Conservation (phyloP, 2,888 invertebrate genomes). For the Digitonthophagus gazella region DNA sequence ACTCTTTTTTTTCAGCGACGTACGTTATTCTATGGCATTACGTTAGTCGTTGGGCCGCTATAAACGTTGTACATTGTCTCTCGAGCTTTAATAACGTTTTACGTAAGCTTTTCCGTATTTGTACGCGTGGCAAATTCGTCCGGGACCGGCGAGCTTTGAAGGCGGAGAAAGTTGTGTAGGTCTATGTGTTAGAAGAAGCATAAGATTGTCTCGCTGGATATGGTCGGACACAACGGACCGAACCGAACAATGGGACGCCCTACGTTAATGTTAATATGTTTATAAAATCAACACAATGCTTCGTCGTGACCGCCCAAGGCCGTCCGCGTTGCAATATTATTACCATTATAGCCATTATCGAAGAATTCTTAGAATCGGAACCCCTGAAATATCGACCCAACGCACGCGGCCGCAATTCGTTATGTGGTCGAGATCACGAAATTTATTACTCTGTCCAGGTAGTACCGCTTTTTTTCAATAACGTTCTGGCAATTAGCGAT, state of each 20-base stretch:
- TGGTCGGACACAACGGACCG: conserved; percentile 1
- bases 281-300: conserved; percentile 44
- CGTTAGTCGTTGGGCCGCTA: not conserved
- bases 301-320: conserved; percentile 43
- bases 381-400: conserved; percentile 34
- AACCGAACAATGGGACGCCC: conserved; percentile 32
- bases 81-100: conserved; percentile 4
- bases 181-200: conserved; percentile 17
- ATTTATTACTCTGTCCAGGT: conserved; percentile 20
- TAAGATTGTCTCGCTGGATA: conserved; percentile 25
- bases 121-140: conserved; percentile 15
- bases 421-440: conserved; percentile 19
- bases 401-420: conserved; percentile 17
- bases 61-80: not conserved
- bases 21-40: not conserved
- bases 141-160: conserved; percentile 16
- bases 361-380: conserved; percentile 41
- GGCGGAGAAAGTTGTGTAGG: conserved; percentile 26
- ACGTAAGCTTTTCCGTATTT: conserved; percentile 14
- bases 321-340: conserved; percentile 41
- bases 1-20: not conserved
- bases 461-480: conserved; percentile 23
- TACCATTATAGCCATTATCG: conserved; percentile 22
- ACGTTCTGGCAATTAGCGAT: conserved; percentile 26
- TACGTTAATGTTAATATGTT: conserved; percentile 41